Base-by-base conservation (phyloP, 2,113 vertebrate species). In the Glaucomys volans region DNA sequence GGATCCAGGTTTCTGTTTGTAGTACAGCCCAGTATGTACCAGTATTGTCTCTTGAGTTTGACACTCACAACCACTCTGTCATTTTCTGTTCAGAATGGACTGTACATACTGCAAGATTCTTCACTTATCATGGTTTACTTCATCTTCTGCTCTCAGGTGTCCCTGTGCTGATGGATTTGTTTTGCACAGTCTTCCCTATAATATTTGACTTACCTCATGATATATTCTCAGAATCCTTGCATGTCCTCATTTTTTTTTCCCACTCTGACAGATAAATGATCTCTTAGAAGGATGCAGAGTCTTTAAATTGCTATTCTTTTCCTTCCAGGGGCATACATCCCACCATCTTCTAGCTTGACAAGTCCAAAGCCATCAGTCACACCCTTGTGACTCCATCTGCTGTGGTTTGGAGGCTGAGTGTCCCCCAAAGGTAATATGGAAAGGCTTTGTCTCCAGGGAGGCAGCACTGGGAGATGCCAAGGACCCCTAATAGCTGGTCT, bases 51-150 rank as follows among this genome's bases (percentile, higher is more conserved):
- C 59, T 76, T 84, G 66, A 30, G 37, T 72, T 62, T 14, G 40
- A 77, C 44, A 87, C 44, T 81, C 67, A 71, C 1, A 17, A 5
- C 28, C 37, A 87, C 8, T 28, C 10, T 59, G 12, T 87, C 32
- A 52, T 42, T 75, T 84, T 88, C 72, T 20, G 22, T 80, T 90
- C 76, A 74, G 40, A 88, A 91, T 79, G 87, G 84, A 67, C n/a
- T 74, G 9, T 35, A 74, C 13, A 71, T 83, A 59, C 8, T 52
- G 40, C 40, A 66, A 87, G 74, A 44, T 62, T 71, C 8, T 80
- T 74, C 37, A 13, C 44, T 90, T 35, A 35, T 14, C 14, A 62
- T 75, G 47, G 18, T 57, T 90, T 67, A 47, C 30, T 88, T 74
- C 17, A 80, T 71, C 28, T 79, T 83, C 69, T 86, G 24, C 74